Percentiles rank a stretch among this genome's conserved stretches.
These are phyloP conservation scores for Musca vetustissima DNA, from an alignment of 1,140 invertebrate genomes.

Conservation along the genomic window DNA sequence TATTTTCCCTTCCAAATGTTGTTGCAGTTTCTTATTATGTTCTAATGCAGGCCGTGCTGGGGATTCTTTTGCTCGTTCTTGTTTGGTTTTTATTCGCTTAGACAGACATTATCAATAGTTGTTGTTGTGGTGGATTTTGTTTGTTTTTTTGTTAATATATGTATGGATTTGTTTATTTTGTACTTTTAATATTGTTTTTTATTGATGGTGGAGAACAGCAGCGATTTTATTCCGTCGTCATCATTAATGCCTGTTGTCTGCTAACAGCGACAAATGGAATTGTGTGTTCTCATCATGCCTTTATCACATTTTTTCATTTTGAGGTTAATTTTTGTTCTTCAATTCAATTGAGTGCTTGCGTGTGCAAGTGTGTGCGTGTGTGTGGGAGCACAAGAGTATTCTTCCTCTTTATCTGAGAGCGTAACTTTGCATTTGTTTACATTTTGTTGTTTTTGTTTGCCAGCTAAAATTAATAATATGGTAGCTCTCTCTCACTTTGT, in stretches of 20 bases:
- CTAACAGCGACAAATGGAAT: neutral
- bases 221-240: too few species aligned
- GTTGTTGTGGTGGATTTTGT: too few species aligned
- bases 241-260: too few species aligned
- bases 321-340: constrained; percentile 19
- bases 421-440: constrained; percentile 16
- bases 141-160: constrained; percentile 5
- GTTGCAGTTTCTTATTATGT: neutral
- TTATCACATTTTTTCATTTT: constrained; percentile 23
- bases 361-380: neutral
- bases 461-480: too few species aligned
- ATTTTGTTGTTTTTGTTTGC: constrained; percentile 23
- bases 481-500: too few species aligned
- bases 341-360: constrained; percentile 21
- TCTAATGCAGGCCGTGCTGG: neutral
- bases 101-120: neutral
- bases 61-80: neutral
- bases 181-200: neutral
- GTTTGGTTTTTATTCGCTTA: neutral
- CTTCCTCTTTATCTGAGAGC: neutral
- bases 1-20: neutral
- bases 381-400: neutral
- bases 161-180: constrained; percentile 12
- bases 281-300: neutral
- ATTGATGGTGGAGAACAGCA: too few species aligned